Base-by-base conservation (phyloP, 1,140 invertebrate species). In the Microvelia longipes region DNA sequence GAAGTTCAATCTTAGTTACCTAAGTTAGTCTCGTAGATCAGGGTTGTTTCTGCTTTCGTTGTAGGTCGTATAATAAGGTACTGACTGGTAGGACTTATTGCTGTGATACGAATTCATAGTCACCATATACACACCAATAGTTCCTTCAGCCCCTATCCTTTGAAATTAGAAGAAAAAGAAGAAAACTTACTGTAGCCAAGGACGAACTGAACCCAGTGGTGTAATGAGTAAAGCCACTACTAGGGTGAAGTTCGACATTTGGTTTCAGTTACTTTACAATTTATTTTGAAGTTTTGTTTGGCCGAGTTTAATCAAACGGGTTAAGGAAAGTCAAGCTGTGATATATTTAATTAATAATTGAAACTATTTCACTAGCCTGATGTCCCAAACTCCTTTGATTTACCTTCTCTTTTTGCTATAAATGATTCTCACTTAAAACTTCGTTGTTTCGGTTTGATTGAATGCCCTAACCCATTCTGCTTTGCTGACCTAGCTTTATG, bases 31-130 rank as follows among this genome's bases (percentile, higher is more conserved):
- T n/a, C n/a, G n/a, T n/a, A n/a, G n/a, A n/a, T n/a, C n/a, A n/a
- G n/a, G n/a, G n/a, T n/a, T n/a, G n/a, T n/a, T n/a, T n/a, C n/a
- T n/a, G n/a, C n/a, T n/a, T n/a, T n/a, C n/a, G n/a, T n/a, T n/a
- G n/a, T n/a, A n/a, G n/a, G n/a, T n/a, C n/a, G n/a, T n/a, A n/a
- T n/a, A n/a, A n/a, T 24, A 15, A 24, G 62, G 24, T 24, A 15
- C 62, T 64, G 15, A 26, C 77, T 79, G 77, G 72, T 74, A 81
- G 78, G 80, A 84, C 83, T 81, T 82, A 81, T 75, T 77, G 79
- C 82, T 84, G 83, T 84, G 83, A 85, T 84, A 83, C 80, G 78
- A 76, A 66, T 35, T 70, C 62, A 73, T 61, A 72, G 11, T 67
- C 69, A 69, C 69, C 64, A 78, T 79, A 82, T 72, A 70, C 82